Evolutionary conservation across 2,888 invertebrate species (phyloP), one percentile per base, ranked within the genome.

Genomic region (Willowsia nigromaculata): DNA sequence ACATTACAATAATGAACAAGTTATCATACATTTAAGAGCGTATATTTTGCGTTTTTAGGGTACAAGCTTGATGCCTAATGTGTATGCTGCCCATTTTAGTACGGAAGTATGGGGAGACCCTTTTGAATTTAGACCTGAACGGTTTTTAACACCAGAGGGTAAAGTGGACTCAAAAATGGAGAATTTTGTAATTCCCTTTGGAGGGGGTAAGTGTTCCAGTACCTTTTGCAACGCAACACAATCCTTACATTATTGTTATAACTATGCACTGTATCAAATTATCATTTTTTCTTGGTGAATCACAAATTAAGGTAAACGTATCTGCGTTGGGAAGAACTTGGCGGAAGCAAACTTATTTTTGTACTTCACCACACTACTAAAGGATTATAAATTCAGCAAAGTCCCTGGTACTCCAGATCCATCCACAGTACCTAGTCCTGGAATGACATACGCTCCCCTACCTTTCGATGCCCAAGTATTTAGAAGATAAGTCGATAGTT

Each of bases 401-500:
- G 81, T 62, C 13, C 56, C 27, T 1, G 40, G 25, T 1, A 40
- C 53, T 1, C 18, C 22, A 15, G 22, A 62, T 9, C 81, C 81
- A 7, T 25, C 25, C 9, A 5, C 9, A 1, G 43, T 43, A 0
- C 62, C 81, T 1, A n/a, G 1, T 2, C 27, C 27, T 4, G 81
- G 65, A 25, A 65, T 82, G n/a, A 43, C 65, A 2, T 11, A 27
- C 27, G 3, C 62, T n/a, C 62, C 81, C 1, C 22, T 62, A 25
- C 81, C 81, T 0, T 82, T 62, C 18, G 0, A 43, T n/a, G 43
- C 22, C 15, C 18, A 65, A 22, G 50, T 18, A 1, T 3, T 25
- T 3, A 59, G 2, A 33, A 50, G 25, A 27, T 18, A 98, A 98
- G 98, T 96, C 94, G n/a, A n/a, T n/a, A n/a, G n/a, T n/a, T n/a